Base-by-base conservation (phyloP, 2,888 invertebrate species). In the Zele albiditarsus region DNA sequence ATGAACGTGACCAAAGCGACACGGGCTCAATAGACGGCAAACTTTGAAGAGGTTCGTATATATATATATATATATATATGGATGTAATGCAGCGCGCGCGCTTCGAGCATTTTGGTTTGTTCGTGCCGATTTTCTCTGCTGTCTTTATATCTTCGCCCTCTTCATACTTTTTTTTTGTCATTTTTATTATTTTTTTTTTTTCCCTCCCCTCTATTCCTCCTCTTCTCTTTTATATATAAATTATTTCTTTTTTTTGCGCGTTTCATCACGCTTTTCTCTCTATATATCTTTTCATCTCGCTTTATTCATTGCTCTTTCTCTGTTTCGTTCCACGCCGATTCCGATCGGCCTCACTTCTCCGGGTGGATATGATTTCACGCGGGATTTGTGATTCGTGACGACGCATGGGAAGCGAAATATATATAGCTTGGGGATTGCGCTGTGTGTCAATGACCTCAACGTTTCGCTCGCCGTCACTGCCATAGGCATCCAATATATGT, bases 381-480 rank as follows among this genome's bases (percentile, higher is more conserved):
- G 63, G 33, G 74, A 14, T 74, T 74, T 74, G 68, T 69, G 63
- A 69, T 69, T 74, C 62, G 74, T 69, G 62, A 58, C 62, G 69
- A 74, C 33, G 46, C 46, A 42, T 46, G 46, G 46, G 46, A n/a
- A 46, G 46, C 46, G 46, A 46, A 46, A 46, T 46, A 46, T 46
- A 46, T 46, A 46, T 46, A 46, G 46, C 46, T n/a, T 46, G 46
- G 38, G 70, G 70, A 75, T 70, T 72, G 75, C 71, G 73, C 71
- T 71, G 58, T 71, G 49, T 60, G 73, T 66, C 46, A 42, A 71
- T 75, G 65, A 70, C 77, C 46, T 46, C 4, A 46, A 46, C 46
- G n/a, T n/a, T 46, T n/a, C n/a, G n/a, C 46, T 14, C n/a, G 46
- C 16, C n/a, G 46, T 14, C n/a, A n/a, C 16, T 46, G 16, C 46